Conservation (phyloP, 2,113 vertebrate genomes). For the Coptodon bakossiorum region DNA sequence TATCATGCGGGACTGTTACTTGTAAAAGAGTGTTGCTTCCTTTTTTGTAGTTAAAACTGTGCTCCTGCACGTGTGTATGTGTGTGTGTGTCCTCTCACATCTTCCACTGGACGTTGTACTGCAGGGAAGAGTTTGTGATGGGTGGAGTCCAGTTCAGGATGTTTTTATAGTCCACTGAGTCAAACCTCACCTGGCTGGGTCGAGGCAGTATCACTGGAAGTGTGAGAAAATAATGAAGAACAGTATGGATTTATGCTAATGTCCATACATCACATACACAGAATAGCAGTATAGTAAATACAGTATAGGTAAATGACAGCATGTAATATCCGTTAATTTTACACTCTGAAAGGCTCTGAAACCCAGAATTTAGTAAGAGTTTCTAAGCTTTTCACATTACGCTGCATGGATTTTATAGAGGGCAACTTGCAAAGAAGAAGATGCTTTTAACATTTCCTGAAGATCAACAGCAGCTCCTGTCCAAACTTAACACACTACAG, state of each 20-base stretch:
- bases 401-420: not conserved
- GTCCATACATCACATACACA: not conserved
- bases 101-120: constrained; percentile 70
- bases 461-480: not conserved
- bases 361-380: not conserved
- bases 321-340: not conserved
- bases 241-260: not conserved
- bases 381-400: not conserved
- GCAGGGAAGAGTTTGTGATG: not conserved
- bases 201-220: not conserved
- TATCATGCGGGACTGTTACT: not conserved
- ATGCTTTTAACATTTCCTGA: not conserved
- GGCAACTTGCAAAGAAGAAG: not conserved
- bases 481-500: not conserved
- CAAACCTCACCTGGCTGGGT: constrained; percentile 53
- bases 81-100: constrained; percentile 52
- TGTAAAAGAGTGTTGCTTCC: not conserved
- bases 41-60: not conserved
- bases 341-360: not conserved
- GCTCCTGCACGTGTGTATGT: not conserved
- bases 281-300: not conserved
- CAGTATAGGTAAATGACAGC: not conserved
- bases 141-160: constrained; percentile 57
- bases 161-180: constrained; percentile 68
- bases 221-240: not conserved